Conservation (phyloP, 2,113 vertebrate species). For the Silurus glanis region DNA sequence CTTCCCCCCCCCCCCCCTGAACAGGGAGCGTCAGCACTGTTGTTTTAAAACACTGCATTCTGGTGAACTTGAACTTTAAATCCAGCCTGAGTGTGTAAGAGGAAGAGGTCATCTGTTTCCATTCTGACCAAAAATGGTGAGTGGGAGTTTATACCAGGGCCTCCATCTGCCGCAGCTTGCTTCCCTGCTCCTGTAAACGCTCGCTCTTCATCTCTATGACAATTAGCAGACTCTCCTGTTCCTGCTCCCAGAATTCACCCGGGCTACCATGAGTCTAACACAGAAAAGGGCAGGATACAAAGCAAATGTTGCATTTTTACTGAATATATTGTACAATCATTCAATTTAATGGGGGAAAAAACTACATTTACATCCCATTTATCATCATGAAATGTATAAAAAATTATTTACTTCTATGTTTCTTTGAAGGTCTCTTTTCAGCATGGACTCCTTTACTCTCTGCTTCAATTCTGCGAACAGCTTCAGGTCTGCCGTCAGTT, state of each 20-base stretch:
- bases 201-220: conserved; percentile 94
- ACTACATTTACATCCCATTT: not conserved
- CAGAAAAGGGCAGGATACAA: conserved; percentile 4
- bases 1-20: not conserved
- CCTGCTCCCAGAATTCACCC: conserved; percentile 92
- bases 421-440: conserved; percentile 83
- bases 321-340: not conserved
- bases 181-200: conserved; percentile 78
- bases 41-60: not conserved
- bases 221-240: conserved; percentile 91
- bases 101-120: conserved; percentile 41
- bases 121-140: conserved; percentile 46
- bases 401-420: conserved; percentile 74
- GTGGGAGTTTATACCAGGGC: conserved; percentile 70
- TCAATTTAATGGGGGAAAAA: not conserved
- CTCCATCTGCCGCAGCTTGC: conserved; percentile 81
- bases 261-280: conserved; percentile 86
- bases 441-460: conserved; percentile 76
- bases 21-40: not conserved
- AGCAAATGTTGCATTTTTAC: not conserved
- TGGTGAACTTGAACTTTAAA: conserved; percentile 23
- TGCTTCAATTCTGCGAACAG: conserved; percentile 80
- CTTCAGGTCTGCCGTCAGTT: conserved; percentile 75
- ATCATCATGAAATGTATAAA: not conserved
- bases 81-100: conserved; percentile 10